These are phyloP conservation scores for Ditylenchus dipsaci DNA, from an alignment of 1,140 invertebrate genomes.

Conservation along the genomic window DNA sequence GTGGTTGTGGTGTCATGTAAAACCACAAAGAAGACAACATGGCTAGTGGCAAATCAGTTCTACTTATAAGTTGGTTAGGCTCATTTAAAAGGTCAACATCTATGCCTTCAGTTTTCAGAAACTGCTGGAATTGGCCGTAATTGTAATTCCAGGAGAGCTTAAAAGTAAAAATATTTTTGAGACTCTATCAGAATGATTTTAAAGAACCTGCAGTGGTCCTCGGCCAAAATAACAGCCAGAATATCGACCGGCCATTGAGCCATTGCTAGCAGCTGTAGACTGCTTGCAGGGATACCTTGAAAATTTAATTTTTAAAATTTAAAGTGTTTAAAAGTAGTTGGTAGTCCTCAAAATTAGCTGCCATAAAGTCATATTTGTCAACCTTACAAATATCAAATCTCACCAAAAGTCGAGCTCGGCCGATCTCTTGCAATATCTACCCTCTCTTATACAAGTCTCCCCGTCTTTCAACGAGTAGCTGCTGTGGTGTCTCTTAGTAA, in stretches of 20 bases:
- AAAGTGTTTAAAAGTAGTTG: too few relatives aligned
- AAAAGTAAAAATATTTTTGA: neutral
- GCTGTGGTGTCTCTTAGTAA: conserved; percentile 22
- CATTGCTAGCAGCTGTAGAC: neutral
- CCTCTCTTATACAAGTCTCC: conserved; percentile 25
- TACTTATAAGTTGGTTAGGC: conserved; percentile 51
- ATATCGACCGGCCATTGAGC: neutral
- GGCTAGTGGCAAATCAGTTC: conserved; percentile 51
- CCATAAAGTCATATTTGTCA: too few relatives aligned
- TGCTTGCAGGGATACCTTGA: conserved; percentile 34
- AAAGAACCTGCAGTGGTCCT: conserved; percentile 44
- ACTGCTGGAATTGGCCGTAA: conserved; percentile 52
- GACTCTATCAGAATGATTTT: neutral
- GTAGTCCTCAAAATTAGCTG: too few relatives aligned
- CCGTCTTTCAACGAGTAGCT: conserved; percentile 25
- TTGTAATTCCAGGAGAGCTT: conserved; percentile 54
- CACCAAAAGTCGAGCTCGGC: conserved; percentile 20
- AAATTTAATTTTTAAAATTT: too few relatives aligned
- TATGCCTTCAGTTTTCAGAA: conserved; percentile 34
- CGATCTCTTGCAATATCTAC: conserved; percentile 23
- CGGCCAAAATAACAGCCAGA: conserved; percentile 49
- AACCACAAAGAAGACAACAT: conserved; percentile 55
- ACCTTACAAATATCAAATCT: neutral
- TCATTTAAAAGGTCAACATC: conserved; percentile 47
- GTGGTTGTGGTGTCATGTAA: conserved; percentile 56